phyloP scores from a whole-genome alignment of 2,797 vertebrate species.

The Pseudochirops corinnae region DNA sequence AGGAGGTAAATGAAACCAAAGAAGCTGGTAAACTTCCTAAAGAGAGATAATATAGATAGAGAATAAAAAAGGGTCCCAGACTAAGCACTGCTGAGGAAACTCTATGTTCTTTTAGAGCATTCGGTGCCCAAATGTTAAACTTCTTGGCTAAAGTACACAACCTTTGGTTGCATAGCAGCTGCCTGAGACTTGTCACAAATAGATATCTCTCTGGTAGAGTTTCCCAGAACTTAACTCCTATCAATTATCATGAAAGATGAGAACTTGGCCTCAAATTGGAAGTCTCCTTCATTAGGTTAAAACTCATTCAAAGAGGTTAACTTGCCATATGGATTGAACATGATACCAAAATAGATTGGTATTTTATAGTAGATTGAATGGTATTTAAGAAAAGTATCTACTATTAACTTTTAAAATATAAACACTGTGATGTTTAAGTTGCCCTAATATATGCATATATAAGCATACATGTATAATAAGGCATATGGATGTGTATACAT shows the following conservation, averaged over 20 bases:
- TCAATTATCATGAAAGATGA: not conserved
- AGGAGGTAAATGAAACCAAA: not conserved
- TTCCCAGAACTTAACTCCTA: not conserved
- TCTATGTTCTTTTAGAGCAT: not conserved
- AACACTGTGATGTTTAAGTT: not conserved
- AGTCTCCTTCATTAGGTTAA: not conserved
- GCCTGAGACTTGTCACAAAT: not conserved
- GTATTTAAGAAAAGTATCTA: not conserved
- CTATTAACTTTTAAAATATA: conserved; percentile 37
- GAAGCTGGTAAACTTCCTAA: not conserved
- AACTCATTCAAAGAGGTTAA: not conserved
- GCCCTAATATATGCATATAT: not conserved
- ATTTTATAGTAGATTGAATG: not conserved
- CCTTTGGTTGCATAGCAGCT: not conserved
- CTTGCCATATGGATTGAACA: not conserved
- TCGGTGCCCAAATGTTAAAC: not conserved
- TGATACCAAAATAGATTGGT: not conserved
- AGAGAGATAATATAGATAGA: not conserved
- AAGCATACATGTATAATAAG: not conserved
- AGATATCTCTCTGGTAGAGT: not conserved
- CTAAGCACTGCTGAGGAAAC: not conserved
- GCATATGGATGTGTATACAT: not conserved
- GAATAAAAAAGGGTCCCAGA: not conserved
- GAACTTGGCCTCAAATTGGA: not conserved
- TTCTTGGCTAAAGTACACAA: not conserved